Base-by-base conservation (phyloP, 2,888 invertebrate species). In the Scaptomyza cyrtandrae region DNA sequence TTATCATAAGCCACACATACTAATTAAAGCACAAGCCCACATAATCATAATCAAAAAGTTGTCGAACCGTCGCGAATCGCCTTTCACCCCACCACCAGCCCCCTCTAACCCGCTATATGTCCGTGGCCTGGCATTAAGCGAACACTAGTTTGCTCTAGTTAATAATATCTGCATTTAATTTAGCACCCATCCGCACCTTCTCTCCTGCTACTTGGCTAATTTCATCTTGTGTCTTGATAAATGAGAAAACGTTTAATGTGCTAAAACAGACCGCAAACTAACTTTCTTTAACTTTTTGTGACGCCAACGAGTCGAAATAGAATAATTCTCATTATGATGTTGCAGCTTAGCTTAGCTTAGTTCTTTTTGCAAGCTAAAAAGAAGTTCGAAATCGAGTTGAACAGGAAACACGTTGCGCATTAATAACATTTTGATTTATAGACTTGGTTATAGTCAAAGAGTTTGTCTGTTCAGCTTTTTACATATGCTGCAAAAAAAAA, bases 401-500 rank as follows among this genome's bases (percentile, higher is more conserved):
- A 70, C 58, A 24, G 50, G 37, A 49, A 74, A 74, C 84, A 82
- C 70, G 88, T 83, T 80, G 74, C 64, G 69, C 78, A 83, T 86
- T 82, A 82, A 88, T 88, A 82, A 82, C 77, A 19, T 86, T 80
- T 71, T 73, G 86, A 86, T 88, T 82, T 82, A 80, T 85, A 37
- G 45, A 39, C 46, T 19, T 41, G 65, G 50, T 45, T 60, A 56
- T 58, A 52, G 24, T 24, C 2, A 37, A 6, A n/a, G n/a, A n/a
- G n/a, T 2, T 6, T 5, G 19, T 11, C 41, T 7, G 7, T 2
- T 5, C 49, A n/a, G 33, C 14, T 33, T 61, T 64, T 49, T 14
- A 27, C 59, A 59, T 39, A 41, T 66, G 67, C 64, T 43, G 59
- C 83, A 19, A 6, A 10, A n/a, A 37, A 69, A 52, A 71, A 68